Base-by-base conservation (phyloP, 2,888 invertebrate species). In the Athrips mouffetella region DNA sequence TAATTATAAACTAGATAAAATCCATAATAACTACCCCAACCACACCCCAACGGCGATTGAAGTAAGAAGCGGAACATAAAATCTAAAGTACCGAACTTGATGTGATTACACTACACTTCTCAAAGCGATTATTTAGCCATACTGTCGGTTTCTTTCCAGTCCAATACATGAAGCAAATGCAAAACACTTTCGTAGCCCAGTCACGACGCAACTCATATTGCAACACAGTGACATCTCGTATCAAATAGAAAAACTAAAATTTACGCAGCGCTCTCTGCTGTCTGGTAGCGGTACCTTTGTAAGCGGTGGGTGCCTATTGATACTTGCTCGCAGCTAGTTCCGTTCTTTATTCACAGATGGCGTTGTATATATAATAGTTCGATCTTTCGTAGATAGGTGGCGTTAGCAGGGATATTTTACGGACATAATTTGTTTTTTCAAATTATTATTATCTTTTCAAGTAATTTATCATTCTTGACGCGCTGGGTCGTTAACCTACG, bases 191-290 rank as follows among this genome's bases (percentile, higher is more conserved):
- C n/a, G n/a, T n/a, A n/a, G n/a, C n/a, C n/a, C n/a, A n/a, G n/a
- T n/a, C n/a, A n/a, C n/a, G n/a, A n/a, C n/a, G n/a, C n/a, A n/a
- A n/a, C n/a, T n/a, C n/a, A 11, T 31, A 31, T 35, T 16, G 35
- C 35, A 10, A 35, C n/a, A n/a, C n/a, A 35, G 35, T n/a, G 35
- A 16, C 16, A 35, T 7, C 2, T 35, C 7, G 31, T 31, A 7
- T 13, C 4, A 35, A 35, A 16, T 35, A 11, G 35, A 6, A 35
- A 18, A 15, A 11, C 18, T 37, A 37, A 37, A 20, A 18, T 20
- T 31, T 13, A 11, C 5, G 31, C 13, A 47, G 21, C 49, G 62
- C 52, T 60, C 63, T 60, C 66, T 66, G 48, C 13, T 49, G 47
- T 47, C 23, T 47, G 48, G 2, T 33, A 59, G 53, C 10, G 21